A percentile compares a stretch with the other conserved stretches of the same genome.
Evolutionary conservation across 2,888 invertebrate genomes (phyloP).

Genomic region (Mesochorus sp.): DNA sequence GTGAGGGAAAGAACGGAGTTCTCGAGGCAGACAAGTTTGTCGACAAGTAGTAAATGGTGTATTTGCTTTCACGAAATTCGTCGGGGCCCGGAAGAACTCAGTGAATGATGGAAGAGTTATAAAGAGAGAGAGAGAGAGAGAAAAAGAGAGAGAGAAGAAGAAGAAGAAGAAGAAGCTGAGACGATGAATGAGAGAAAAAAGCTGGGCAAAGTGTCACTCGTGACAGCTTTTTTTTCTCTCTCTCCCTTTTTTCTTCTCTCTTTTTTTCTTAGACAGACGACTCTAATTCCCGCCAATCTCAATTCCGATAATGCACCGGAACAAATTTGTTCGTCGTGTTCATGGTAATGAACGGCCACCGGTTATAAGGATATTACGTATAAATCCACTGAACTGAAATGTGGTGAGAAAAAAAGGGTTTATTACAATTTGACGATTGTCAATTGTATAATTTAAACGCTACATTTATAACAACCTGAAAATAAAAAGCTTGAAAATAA

Average conservation of each 20-base stretch:
- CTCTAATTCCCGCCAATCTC: slow-evolving; percentile 18
- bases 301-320: slow-evolving; percentile 28
- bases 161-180: neutral
- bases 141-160: neutral
- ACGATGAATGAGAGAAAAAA: neutral
- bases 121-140: too few species aligned
- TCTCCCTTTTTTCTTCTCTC: neutral
- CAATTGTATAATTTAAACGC: too few species aligned
- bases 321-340: slow-evolving; percentile 23
- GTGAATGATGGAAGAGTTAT: slow-evolving; percentile 25
- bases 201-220: neutral
- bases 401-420: neutral
- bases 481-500: too few species aligned
- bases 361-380: neutral
- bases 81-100: slow-evolving; percentile 1
- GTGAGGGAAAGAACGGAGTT: neutral
- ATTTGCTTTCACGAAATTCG: slow-evolving; percentile 3
- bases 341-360: neutral
- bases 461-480: too few species aligned
- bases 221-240: slow-evolving; percentile 1
- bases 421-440: too few species aligned
- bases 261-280: neutral
- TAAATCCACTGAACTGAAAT: too few species aligned
- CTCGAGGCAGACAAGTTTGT: neutral
- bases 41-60: slow-evolving; percentile 7